Conservation (phyloP, 2,113 vertebrate species). For the Gobio gobio region DNA sequence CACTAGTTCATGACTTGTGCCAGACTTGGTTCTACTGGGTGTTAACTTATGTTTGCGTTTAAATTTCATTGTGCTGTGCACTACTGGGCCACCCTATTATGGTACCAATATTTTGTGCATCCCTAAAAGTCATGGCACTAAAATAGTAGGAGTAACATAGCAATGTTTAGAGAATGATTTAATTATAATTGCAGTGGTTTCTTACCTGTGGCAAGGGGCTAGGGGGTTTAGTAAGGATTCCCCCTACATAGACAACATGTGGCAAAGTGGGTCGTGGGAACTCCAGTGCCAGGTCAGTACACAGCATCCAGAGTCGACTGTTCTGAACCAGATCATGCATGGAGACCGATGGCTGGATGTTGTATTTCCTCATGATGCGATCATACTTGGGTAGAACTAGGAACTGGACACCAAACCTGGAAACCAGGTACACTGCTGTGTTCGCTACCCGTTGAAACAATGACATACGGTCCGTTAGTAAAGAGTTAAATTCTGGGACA, state of each 20-base stretch:
- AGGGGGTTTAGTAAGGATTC: constrained; percentile 93
- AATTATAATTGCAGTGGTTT: neutral
- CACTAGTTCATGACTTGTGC: neutral
- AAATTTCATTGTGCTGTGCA: too few species aligned
- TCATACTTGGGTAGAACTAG: constrained; percentile 95
- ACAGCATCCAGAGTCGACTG: constrained; percentile 96
- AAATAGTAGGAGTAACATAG: neutral
- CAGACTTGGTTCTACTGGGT: neutral
- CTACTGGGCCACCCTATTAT: neutral
- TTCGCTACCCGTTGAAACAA: constrained; percentile 90
- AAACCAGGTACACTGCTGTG: constrained; percentile 88
- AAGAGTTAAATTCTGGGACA: constrained; percentile 96
- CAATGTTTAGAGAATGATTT: neutral
- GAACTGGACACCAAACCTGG: constrained; percentile 91
- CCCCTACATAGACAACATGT: constrained; percentile 97
- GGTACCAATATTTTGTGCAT: neutral
- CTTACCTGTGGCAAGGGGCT: constrained; percentile 93
- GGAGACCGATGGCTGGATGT: constrained; percentile 82
- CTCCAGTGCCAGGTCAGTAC: constrained; percentile 95
- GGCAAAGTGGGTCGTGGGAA: constrained; percentile 96
- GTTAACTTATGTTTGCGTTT: neutral
- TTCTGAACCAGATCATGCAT: constrained; percentile 95
- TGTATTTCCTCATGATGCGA: constrained; percentile 91
- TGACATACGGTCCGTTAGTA: constrained; percentile 95
- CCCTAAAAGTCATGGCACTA: neutral